phyloP scores from a whole-genome alignment of 2,113 vertebrate genomes.

The Pachycephala philippinensis region DNA sequence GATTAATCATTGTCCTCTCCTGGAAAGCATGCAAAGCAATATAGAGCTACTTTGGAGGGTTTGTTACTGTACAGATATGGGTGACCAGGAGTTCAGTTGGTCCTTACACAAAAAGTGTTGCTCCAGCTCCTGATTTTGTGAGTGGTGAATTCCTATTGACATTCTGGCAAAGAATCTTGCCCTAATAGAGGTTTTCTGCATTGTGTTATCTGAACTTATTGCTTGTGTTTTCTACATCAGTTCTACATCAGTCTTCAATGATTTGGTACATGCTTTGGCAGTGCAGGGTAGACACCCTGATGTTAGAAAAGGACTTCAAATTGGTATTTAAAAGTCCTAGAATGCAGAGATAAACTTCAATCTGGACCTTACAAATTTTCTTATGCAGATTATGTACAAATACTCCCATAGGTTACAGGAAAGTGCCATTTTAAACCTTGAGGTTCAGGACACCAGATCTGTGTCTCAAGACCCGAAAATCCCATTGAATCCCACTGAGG shows the following conservation, averaged over 20 bases:
- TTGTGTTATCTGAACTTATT: neutral
- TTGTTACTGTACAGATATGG: neutral
- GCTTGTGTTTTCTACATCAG: neutral
- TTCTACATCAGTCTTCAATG: neutral
- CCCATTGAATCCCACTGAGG: neutral
- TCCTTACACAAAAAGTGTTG: neutral
- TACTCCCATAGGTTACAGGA: neutral
- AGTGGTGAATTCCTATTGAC: neutral
- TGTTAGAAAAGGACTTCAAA: neutral
- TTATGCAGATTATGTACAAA: neutral
- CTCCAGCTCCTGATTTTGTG: neutral
- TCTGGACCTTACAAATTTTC: neutral
- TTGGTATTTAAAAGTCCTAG: neutral
- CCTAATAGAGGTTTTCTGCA: neutral
- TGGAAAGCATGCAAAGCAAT: neutral
- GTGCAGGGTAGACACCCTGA: accelerated
- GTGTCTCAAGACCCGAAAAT: neutral
- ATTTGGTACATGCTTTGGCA: neutral
- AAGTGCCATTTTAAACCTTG: neutral
- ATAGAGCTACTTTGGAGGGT: neutral
- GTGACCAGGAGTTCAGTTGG: neutral
- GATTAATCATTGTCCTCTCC: neutral
- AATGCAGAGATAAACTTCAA: neutral
- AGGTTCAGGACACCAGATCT: neutral
- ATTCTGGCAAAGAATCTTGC: neutral